These are phyloP conservation scores for Thymelicus acteon DNA, from an alignment of 2,888 invertebrate genomes.

Conservation along the genomic window DNA sequence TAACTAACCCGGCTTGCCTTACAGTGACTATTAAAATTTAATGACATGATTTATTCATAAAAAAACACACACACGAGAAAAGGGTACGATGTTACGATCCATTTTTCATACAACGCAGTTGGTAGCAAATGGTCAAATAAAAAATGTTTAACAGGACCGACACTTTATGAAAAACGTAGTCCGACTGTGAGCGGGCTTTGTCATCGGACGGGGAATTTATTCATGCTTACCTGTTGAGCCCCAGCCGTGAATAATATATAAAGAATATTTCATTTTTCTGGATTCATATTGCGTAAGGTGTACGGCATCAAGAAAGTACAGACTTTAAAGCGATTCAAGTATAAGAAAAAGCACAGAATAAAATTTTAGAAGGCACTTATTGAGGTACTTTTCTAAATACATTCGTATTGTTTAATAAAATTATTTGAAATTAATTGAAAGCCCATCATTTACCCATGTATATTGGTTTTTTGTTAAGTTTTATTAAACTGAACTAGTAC, in stretches of 20 bases:
- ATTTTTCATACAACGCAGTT: conserved; percentile 85
- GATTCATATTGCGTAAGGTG: conserved; percentile 75
- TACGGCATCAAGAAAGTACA: conserved; percentile 57
- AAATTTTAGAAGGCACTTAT: too few relatives aligned
- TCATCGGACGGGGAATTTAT: conserved; percentile 80
- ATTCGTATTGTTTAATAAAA: too few relatives aligned
- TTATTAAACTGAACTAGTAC: too few relatives aligned
- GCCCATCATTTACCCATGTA: too few relatives aligned
- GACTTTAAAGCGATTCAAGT: background rate
- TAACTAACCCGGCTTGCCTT: conserved; percentile 77
- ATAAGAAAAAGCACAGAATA: too few relatives aligned
- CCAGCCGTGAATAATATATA: conserved; percentile 79
- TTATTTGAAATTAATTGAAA: too few relatives aligned
- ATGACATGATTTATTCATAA: conserved; percentile 83
- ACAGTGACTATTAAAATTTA: conserved; percentile 84
- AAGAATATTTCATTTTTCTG: conserved; percentile 83
- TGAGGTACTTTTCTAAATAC: too few relatives aligned
- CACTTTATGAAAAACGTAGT: conserved; percentile 83
- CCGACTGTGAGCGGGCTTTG: conserved; percentile 76
- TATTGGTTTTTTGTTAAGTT: too few relatives aligned
- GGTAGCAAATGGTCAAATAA: conserved; percentile 84
- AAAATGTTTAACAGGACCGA: conserved; percentile 82
- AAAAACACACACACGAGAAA: conserved; percentile 73
- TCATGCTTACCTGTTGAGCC: conserved; percentile 80
- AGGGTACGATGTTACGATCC: conserved; percentile 83